phyloP scores from a whole-genome alignment of 2,888 invertebrate genomes.

The Eupsilia transversa region DNA sequence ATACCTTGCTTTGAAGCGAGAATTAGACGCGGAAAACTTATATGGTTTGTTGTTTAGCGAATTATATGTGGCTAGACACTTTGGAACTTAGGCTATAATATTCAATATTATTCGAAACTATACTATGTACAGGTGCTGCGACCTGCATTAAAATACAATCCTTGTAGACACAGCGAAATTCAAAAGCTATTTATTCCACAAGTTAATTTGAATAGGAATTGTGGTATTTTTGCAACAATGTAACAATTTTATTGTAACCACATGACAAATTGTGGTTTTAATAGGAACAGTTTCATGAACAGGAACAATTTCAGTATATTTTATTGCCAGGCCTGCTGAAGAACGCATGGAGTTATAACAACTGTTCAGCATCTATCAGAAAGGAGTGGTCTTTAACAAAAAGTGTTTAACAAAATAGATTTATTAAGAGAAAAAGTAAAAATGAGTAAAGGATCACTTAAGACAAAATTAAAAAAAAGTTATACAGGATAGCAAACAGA shows the following conservation, averaged over 20 bases:
- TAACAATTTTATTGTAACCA: background rate
- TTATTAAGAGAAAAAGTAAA: too few relatives aligned
- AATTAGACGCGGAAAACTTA: slow-evolving; percentile 34
- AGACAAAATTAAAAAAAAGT: too few relatives aligned
- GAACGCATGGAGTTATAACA: background rate
- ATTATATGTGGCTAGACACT: slow-evolving; percentile 9
- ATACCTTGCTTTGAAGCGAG: slow-evolving; percentile 40
- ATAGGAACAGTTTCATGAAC: background rate
- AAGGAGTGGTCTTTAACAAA: too few relatives aligned
- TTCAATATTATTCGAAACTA: too few relatives aligned
- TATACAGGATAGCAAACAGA: too few relatives aligned
- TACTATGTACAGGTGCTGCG: background rate
- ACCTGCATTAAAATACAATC: background rate
- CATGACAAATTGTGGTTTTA: slow-evolving; percentile 10
- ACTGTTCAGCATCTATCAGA: too few relatives aligned
- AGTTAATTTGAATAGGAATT: background rate
- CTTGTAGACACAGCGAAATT: background rate
- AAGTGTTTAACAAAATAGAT: too few relatives aligned
- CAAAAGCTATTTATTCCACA: background rate
- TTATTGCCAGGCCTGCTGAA: background rate
- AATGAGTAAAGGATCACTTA: too few relatives aligned
- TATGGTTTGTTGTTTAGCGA: slow-evolving; percentile 6
- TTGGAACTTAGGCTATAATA: background rate
- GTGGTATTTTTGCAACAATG: background rate
- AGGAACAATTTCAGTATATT: slow-evolving; percentile 6